Conservation (phyloP, 2,888 invertebrate genomes). For the Branchellion lobata region DNA sequence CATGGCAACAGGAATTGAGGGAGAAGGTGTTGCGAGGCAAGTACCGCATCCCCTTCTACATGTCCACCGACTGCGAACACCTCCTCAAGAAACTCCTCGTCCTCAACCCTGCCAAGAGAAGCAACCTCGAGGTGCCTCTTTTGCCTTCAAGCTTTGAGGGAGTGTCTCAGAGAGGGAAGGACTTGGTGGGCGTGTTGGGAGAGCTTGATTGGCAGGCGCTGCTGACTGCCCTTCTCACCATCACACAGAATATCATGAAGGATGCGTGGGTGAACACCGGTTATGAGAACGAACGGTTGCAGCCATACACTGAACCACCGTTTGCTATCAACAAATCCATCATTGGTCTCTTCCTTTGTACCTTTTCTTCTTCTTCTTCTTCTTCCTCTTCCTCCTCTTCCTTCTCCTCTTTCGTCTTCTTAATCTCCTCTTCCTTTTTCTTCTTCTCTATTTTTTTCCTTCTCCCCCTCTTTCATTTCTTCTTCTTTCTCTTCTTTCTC, state of each 20-base stretch:
- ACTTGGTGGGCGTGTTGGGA: not conserved
- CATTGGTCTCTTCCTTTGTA: constrained; percentile 61
- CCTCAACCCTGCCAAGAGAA: constrained; percentile 78
- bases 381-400: not conserved
- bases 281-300: constrained; percentile 92
- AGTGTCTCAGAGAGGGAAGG: not conserved
- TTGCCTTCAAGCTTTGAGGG: no score
- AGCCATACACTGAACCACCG: constrained; percentile 81
- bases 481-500: no score
- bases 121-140: constrained; percentile 37
- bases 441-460: not conserved
- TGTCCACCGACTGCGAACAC: constrained; percentile 99
- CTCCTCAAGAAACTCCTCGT: constrained; percentile 98
- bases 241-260: constrained; percentile 72
- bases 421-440: not conserved
- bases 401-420: not conserved
- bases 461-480: no score
- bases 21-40: constrained; percentile 97
- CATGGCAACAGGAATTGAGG: constrained; percentile 74
- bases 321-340: constrained; percentile 57
- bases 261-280: constrained; percentile 99
- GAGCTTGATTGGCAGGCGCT: not conserved
- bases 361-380: not conserved
- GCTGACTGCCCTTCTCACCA: not conserved
- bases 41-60: constrained; percentile 99